Base-by-base conservation (phyloP, 2,888 invertebrate species). In the Xylocampa areola region DNA sequence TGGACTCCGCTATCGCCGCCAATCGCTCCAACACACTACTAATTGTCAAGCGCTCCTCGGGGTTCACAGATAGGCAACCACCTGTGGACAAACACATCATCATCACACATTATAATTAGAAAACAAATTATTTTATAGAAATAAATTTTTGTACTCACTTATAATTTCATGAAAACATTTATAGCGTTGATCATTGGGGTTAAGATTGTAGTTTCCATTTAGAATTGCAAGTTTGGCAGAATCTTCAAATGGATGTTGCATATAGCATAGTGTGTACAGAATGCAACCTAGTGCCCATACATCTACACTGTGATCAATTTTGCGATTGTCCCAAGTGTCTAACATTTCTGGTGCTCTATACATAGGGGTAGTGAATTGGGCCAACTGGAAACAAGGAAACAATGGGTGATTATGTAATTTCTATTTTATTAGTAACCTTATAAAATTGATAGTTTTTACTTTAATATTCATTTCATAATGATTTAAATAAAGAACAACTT, bases 291-390 rank as follows among this genome's bases (percentile, higher is more conserved):
- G 93, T 0, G 99, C 99, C 99, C 99, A 99, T 29, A 99, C 95
- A 90, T 99, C 99, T 1, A 97, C 96, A 35, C 97, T 96, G 68
- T 97, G 96, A 52, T 98, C 98, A 71, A 99, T 98, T 63, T 97
- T 97, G 84, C 97, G 96, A 87, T 99, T 99, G 81, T 97, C 98
- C 97, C 99, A 99, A 3, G 99, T 98, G 85, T 99, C 99, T 66
- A 99, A 95, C 97, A 99, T 98, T 95, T 99, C 99, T 23, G 99
- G 99, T 0, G 99, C 97, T 85, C 99, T 95, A 90, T 99, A 99
- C 99, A 98, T 98, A 0, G 98, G 98, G 7, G 98, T 98, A 16
- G 98, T 98, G 79, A 95, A 96, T 80, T 95, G 95, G 36, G 96
- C 96, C 94, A 97, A 92, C 95, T 97, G 88, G 58, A 95, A 94